Conservation (phyloP, 2,113 vertebrate genomes). For the Piaya cayana region DNA sequence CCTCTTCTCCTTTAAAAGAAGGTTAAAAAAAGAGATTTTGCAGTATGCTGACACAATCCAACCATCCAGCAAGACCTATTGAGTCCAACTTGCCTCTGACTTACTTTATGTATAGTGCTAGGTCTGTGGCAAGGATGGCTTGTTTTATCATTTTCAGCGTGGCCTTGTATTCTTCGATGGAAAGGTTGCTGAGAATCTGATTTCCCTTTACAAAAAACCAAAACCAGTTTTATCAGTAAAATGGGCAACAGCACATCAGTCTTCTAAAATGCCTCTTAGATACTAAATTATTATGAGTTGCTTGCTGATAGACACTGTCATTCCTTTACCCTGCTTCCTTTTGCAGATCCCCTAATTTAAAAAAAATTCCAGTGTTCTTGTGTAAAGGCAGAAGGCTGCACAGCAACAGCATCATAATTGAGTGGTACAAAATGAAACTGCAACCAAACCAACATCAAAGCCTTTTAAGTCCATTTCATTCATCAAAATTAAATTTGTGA, state of each 20-base stretch:
- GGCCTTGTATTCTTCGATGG: constrained; percentile 92
- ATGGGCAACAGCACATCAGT: neutral
- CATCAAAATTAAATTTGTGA: neutral
- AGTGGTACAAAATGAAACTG: neutral
- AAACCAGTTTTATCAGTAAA: neutral
- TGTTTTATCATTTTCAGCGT: constrained; percentile 96
- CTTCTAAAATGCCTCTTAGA: neutral
- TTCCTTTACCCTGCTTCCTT: neutral
- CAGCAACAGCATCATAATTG: neutral
- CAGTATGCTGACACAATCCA: neutral
- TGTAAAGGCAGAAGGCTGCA: neutral
- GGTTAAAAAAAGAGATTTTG: neutral
- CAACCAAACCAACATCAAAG: neutral
- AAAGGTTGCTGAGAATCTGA: constrained; percentile 93
- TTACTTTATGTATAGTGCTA: constrained; percentile 96
- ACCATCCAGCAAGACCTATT: neutral
- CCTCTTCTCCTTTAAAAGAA: constrained; percentile 81
- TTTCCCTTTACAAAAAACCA: constrained; percentile 82
- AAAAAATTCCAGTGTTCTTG: constrained; percentile 20
- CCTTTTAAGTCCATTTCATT: neutral
- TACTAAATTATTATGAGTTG: neutral
- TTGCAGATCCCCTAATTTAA: neutral
- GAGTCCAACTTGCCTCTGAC: constrained; percentile 52
- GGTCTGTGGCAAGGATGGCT: constrained; percentile 95
- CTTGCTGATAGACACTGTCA: neutral